Conservation (phyloP, 2,797 vertebrate species). For the Falco rusticolus region DNA sequence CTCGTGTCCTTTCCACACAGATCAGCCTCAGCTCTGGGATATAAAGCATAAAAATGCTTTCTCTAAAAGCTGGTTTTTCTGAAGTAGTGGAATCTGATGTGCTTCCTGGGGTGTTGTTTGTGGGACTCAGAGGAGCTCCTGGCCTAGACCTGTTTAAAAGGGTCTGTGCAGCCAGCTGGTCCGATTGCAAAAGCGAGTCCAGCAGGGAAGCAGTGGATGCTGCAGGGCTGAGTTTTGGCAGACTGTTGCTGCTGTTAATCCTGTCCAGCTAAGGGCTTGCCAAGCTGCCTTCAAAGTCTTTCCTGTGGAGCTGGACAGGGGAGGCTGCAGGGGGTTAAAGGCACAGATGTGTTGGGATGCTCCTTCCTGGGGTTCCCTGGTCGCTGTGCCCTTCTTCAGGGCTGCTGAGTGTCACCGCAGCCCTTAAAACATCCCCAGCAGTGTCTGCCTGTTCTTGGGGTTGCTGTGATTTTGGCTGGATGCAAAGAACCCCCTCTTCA, state of each 20-base stretch:
- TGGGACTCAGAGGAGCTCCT: background rate
- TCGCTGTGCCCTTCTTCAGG: background rate
- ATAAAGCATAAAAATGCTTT: background rate
- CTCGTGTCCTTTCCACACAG: background rate
- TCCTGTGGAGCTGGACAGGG: background rate
- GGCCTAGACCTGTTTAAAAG: background rate
- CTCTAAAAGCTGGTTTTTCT: background rate
- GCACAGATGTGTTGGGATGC: background rate
- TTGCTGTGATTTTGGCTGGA: background rate
- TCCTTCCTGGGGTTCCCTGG: background rate
- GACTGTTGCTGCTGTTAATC: background rate
- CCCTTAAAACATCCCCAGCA: background rate
- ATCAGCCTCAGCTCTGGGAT: background rate
- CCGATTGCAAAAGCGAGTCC: background rate
- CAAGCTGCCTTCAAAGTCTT: background rate
- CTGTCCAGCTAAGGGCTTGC: background rate
- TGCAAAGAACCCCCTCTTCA: background rate
- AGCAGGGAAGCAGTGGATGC: background rate
- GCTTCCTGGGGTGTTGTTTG: background rate
- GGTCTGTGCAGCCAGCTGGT: slow-evolving; percentile 11
- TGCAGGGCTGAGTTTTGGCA: background rate
- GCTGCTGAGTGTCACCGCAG: background rate
- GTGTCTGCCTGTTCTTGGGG: background rate
- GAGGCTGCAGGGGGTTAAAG: background rate
- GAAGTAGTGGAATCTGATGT: background rate